Evolutionary conservation across 2,797 vertebrate species (phyloP).

Genomic region (Tragelaphus eurycerus): DNA sequence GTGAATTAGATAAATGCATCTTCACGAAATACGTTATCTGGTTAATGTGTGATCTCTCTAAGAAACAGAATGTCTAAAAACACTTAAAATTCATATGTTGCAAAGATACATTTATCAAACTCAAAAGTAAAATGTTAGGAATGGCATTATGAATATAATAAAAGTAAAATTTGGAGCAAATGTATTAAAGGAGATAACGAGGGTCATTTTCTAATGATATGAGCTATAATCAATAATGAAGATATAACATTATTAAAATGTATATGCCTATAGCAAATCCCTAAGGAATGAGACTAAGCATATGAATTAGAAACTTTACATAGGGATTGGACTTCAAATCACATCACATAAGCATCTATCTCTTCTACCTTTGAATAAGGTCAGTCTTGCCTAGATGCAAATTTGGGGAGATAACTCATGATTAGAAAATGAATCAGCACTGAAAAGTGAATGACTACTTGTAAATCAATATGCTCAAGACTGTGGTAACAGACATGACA

Average conservation of each 20-base stretch:
- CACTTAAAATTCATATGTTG: slow-evolving; percentile 45
- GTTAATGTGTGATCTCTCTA: neutral
- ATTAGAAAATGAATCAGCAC: slow-evolving; percentile 35
- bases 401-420: neutral
- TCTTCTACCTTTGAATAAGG: slow-evolving; percentile 12
- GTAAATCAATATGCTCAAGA: neutral
- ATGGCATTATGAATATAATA: slow-evolving; percentile 34
- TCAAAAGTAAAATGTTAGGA: slow-evolving; percentile 20
- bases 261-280: neutral
- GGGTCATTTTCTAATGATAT: slow-evolving; percentile 36
- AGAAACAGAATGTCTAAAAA: neutral
- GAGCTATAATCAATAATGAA: slow-evolving; percentile 47
- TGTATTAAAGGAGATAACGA: slow-evolving; percentile 14
- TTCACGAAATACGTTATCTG: neutral
- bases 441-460: slow-evolving; percentile 28
- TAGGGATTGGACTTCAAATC: neutral
- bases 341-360: neutral
- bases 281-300: neutral
- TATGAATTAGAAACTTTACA: neutral
- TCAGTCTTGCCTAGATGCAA: slow-evolving; percentile 1
- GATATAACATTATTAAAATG: slow-evolving; percentile 40
- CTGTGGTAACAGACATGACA: neutral
- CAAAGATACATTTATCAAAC: slow-evolving; percentile 37
- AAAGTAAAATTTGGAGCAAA: slow-evolving; percentile 46
- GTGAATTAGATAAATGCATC: neutral